phyloP scores from a whole-genome alignment of 2,113 vertebrate species.

The Falco punctatus region DNA sequence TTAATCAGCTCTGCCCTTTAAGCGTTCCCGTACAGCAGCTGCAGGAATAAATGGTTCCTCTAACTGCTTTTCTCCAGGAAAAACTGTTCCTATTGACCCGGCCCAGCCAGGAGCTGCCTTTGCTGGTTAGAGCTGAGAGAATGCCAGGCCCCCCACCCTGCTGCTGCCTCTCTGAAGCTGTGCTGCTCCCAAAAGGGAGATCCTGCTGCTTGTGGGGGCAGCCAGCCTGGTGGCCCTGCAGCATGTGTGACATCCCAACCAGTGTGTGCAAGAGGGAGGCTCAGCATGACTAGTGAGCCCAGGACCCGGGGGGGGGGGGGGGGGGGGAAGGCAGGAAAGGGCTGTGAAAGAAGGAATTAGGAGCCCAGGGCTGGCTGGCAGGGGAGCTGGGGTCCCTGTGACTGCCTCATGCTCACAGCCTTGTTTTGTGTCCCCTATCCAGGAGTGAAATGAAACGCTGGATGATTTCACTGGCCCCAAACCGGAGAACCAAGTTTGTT shows the following conservation, averaged over 20 bases:
- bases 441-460: slow-evolving; percentile 98
- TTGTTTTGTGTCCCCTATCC: neutral
- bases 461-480: slow-evolving; percentile 92
- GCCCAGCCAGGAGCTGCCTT: neutral
- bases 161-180: neutral
- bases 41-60: neutral
- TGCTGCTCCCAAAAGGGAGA: neutral
- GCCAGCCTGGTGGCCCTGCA: neutral
- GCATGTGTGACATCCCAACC: fast-evolving
- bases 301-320: fast-evolving
- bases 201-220: neutral
- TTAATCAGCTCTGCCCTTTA: slow-evolving; percentile 11
- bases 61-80: neutral
- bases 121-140: neutral
- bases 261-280: neutral
- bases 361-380: neutral
- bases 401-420: neutral
- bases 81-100: neutral
- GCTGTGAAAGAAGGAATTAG: neutral
- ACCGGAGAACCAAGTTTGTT: slow-evolving; percentile 91
- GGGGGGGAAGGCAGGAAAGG: neutral
- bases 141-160: neutral
- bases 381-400: neutral
- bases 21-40: neutral
- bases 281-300: neutral